Evolutionary conservation across 2,797 vertebrate species (phyloP), one percentile per base, ranked within the genome.

Genomic region (Oreochromis grahami): DNA sequence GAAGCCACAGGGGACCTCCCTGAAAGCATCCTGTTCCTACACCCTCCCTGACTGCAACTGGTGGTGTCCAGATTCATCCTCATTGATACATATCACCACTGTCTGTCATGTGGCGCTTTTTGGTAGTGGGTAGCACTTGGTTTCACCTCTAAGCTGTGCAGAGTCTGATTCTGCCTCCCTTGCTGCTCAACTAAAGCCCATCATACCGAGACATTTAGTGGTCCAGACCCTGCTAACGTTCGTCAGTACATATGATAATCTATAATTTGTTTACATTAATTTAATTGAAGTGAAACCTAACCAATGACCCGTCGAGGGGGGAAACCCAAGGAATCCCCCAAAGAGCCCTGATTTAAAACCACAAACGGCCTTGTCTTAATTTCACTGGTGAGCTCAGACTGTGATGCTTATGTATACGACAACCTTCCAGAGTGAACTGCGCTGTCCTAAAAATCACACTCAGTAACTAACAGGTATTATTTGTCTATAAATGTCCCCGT

Each of bases 1-100:
- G 95, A 96, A 97, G 95, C 97, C 96, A 97, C 97, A 97, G 95
- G 97, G 97, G 97, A 97, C 96, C 96, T 86, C 89, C 88, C 84
- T 93, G 84, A 93, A 93, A 97, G 97, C 96, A 98, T 97, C 96
- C 96, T 70, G 74, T 76, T 77, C 78, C 78, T 68, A 70, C 51
- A 24, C 74, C 85, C 96, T 77, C 79, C 55, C 77, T n/a, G 24
- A 26, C 41, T 93, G 97, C 97, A 98, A 98, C 97, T 96, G 97
- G 97, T 95, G 93, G 92, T 84, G 88, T 72, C 85, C 86, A 87
- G 82, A 89, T 90, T 89, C 86, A 79, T 58, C 86, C 38, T 90
- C 86, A 60, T 50, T 76, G 36, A 84, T 17, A 92, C 90, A 93
- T 91, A 89, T 88, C 91, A 88, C 52, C 87, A 87, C 89, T 88